Evolutionary conservation across 2,113 vertebrate genomes (phyloP), one percentile per base, ranked within the genome.

Genomic region (Myiozetetes cayanensis): DNA sequence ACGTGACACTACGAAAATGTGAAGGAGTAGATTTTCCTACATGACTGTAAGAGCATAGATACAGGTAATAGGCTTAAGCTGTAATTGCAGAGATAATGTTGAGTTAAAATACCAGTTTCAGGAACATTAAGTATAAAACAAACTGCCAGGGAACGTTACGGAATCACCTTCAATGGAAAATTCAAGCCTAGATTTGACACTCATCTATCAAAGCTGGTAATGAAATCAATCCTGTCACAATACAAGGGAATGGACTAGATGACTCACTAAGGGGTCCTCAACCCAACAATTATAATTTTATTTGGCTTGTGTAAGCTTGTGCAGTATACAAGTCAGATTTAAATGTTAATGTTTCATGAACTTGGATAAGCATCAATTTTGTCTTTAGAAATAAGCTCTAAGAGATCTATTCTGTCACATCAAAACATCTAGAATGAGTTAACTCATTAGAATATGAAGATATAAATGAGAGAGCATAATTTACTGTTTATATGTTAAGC

Each of bases 181-280:
- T 91, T 91, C 81, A 85, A 73, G 62, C 78, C 66, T 89, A 58
- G 71, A 33, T 66, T 87, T 95, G 89, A 73, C 74, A 87, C 6
- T 96, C 77, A 76, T 94, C 81, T 75, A 47, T 94, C 91, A 95
- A 83, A 82, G 28, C 14, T 73, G 52, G 33, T 88, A 83, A 93
- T 73, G n/a, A 93, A 94, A 87, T 96, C 71, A 89, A 4, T 89
- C 88, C 74, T 93, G 67, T 85, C 78, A 73, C 1, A 1, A 83
- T 95, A 76, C 37, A 70, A 77, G 67, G 49, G n/a, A 82, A 67
- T 66, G 43, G 43, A 80, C 58, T 83, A 53, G 81, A 76, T 85
- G 53, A 72, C 75, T 95, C 89, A 56, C 78, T 96, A 95, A 84
- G 80, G 66, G 85, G 80, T 96, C 89, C 82, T 94, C 88, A 96